Percentiles rank a stretch among this genome's conserved stretches.
These are phyloP conservation scores for Aix galericulata DNA, from an alignment of 2,113 vertebrate genomes.

Conservation along the genomic window DNA sequence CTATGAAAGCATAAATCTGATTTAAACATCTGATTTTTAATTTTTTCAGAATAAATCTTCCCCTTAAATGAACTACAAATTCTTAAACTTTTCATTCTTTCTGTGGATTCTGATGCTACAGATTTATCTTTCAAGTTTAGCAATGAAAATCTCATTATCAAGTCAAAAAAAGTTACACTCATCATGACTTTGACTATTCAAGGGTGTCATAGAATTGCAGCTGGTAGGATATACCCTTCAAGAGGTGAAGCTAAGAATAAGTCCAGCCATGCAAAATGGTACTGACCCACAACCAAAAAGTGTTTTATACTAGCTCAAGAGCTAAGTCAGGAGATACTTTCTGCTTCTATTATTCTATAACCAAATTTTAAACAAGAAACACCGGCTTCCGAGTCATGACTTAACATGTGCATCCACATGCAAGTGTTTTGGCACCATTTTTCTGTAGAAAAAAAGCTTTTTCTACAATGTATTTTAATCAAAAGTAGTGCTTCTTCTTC, in stretches of 20 bases:
- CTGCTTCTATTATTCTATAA: constrained; percentile 33
- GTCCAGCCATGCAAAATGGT: background rate
- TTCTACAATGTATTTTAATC: background rate
- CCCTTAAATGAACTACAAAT: background rate
- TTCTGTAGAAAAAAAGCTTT: background rate
- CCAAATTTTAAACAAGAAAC: background rate
- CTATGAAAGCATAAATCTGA: background rate
- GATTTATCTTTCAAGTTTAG: background rate
- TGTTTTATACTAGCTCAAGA: background rate
- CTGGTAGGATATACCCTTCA: background rate
- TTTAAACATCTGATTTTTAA: no score
- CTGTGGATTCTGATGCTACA: background rate
- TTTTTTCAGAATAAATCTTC: background rate
- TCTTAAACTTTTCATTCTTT: background rate
- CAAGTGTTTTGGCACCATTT: background rate
- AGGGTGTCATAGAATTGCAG: background rate
- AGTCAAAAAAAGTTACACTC: background rate
- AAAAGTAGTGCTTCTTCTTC: background rate
- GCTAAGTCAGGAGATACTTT: constrained; percentile 34
- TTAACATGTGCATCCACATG: background rate
- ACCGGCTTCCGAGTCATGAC: background rate
- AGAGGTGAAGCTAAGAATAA: background rate
- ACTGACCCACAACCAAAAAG: background rate
- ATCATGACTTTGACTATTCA: background rate
- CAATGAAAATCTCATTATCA: background rate